Evolutionary conservation across 2,888 invertebrate species (phyloP), one percentile per base, ranked within the genome.

Genomic region (Lamellibrachia columna): DNA sequence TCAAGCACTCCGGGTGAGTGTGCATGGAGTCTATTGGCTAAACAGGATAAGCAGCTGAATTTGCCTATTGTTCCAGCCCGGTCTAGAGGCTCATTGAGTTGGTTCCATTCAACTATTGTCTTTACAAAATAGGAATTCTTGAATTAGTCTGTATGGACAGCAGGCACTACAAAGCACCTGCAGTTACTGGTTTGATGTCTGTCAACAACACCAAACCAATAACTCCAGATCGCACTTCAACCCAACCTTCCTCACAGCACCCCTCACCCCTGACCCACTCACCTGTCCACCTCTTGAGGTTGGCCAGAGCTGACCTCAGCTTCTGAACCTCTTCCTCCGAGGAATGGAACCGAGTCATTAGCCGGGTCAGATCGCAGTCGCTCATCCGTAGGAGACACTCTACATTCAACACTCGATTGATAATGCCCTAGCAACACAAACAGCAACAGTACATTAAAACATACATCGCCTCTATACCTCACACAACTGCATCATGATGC

Each of bases 271-370:
- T 75, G 75, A 75, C 75, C 75, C 75, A 75, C 75, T 95, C 96
- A 98, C 98, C 98, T 95, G 98, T 98, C 95, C 98, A 99, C 95
- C 98, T 97, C 95, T 98, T 97, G 92, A 99, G 97, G 96, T 98
- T 98, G 95, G 98, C 98, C 96, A 98, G 97, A 92, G 99, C 99
- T 94, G 98, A 97, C 94, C 98, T 98, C 91, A 99, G 97, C 92
- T 98, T 97, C 93, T 98, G 97, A 92, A 98, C 97, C 96, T 99
- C 99, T 96, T 99, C 98, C 93, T 98, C 98, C 90, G 98, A 97
- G 7, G 98, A 97, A 95, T 97, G 97, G 94, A 97, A 97, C 93
- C 97, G 97, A 96, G 96, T 97, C 94, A 99, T 97, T 95, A 98
- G 97, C 93, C 97, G 97, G 93, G 97, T 97, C 94, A 99, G 97